Evolutionary conservation across 2,797 vertebrate species (phyloP), one percentile per base, ranked within the genome.

Genomic region (Podarcis siculus): DNA sequence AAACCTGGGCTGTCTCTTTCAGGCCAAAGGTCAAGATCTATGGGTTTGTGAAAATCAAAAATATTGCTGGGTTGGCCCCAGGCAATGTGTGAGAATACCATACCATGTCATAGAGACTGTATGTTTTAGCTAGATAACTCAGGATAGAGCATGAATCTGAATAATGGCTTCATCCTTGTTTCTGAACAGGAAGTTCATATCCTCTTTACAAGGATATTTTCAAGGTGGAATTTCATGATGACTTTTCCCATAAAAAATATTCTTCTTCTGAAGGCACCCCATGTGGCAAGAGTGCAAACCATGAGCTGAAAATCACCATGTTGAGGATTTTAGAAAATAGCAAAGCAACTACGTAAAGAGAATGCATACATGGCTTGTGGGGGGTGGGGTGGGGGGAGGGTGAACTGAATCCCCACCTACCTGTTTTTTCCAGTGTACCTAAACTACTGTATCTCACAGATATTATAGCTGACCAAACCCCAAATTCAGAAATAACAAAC

Each of bases 381-480:
- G 13, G 61, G 10, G 10, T n/a, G 45, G 30, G 77, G 86, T 30
- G 45, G 45, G 45, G 12, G 49, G 49, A 42, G 49, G 55, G 78
- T 17, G 73, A 82, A 12, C 8, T 75, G 37, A 8, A 19, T 88
- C 21, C 78, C 3, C 0, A 35, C 9, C 35, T 25, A 45, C 25
- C 19, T 61, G 35, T 66, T 19, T 0, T 23, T 13, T 19, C 8
- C 21, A 39, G 86, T 61, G 3, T 89, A 69, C 13, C 71, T 69
- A 25, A n/a, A 23, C 5, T 6, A 15, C 49, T 55, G 49, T 49
- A 8, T 19, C 8, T 90, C 39, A 82, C 35, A 71, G 21, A 4
- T 69, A 23, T 2, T 79, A 2, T 4, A 61, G 71, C 12, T 66
- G 90, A 37, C 49, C 73, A 30, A 25, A 75, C 86, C 90, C 91